Percentiles rank a stretch among this genome's conserved stretches.
phyloP scores from a whole-genome alignment of 35 echinoderm and acorn worm species.

The Diadema setosum region DNA sequence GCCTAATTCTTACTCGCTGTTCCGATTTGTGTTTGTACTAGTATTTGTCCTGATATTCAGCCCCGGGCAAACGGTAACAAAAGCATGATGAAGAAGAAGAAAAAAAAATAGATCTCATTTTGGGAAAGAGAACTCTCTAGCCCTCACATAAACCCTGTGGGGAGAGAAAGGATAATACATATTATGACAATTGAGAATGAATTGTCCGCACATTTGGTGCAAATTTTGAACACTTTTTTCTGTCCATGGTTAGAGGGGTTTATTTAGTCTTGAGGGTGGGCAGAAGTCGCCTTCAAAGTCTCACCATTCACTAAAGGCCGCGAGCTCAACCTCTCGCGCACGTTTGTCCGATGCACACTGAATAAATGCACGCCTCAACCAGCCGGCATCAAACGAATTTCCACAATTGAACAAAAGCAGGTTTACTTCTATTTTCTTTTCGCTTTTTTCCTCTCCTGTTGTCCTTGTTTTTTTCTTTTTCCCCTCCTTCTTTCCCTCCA shows the following conservation, averaged over 20 bases:
- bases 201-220: no score
- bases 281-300: not conserved
- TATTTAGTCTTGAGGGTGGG: not conserved
- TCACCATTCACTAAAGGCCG: not conserved
- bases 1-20: not conserved
- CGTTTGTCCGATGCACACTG: not conserved
- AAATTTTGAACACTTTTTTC: no score
- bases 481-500: no score
- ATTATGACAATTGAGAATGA: no score
- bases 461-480: not conserved
- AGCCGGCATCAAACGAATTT: not conserved
- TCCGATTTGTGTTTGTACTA: not conserved
- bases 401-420: conserved; percentile 4
- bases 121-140: no score
- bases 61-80: not conserved
- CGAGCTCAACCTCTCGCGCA: not conserved
- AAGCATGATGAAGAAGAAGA: no score
- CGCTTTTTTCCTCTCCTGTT: not conserved
- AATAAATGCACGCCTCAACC: not conserved
- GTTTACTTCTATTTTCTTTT: not conserved
- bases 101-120: no score
- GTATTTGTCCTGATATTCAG: not conserved
- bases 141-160: no score
- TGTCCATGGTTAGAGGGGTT: not conserved
- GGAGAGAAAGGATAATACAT: no score